phyloP scores from a whole-genome alignment of 1,140 invertebrate species.

The Drosophila ohnishii region DNA sequence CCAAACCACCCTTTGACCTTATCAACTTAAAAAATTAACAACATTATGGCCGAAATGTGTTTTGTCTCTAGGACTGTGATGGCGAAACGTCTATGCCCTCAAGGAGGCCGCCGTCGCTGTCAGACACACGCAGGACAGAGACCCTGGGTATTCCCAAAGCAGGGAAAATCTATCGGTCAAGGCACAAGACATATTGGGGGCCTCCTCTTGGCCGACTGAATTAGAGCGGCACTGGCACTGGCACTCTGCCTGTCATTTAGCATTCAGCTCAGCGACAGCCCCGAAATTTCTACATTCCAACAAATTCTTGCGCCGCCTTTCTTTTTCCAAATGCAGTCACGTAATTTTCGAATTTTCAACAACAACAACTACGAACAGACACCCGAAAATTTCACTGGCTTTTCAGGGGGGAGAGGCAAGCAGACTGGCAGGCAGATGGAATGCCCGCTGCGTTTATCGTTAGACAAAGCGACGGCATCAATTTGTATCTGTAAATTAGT shows the following conservation, averaged over 20 bases:
- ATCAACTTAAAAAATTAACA: conserved; percentile 79
- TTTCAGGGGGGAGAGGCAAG: neutral
- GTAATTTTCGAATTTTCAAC: conserved; percentile 80
- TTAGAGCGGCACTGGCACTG: conserved; percentile 2
- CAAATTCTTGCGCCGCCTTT: conserved; percentile 66
- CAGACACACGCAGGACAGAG: conserved; percentile 5
- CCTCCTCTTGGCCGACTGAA: conserved; percentile 10
- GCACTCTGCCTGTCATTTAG: conserved; percentile 56
- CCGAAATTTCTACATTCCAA: conserved; percentile 74
- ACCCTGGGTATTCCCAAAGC: neutral
- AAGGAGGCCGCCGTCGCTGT: neutral
- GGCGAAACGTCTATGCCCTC: neutral
- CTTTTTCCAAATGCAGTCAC: conserved; percentile 73
- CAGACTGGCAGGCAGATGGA: conserved; percentile 12
- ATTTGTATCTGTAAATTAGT: conserved; percentile 81
- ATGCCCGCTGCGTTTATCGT: conserved; percentile 58
- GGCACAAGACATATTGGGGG: conserved; percentile 34
- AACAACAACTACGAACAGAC: conserved; percentile 39
- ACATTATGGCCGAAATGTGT: conserved; percentile 72
- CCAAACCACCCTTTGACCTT: conserved; percentile 45
- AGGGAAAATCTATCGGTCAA: conserved; percentile 31
- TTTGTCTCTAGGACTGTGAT: conserved; percentile 55
- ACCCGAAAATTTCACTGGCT: conserved; percentile 60
- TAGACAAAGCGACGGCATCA: conserved; percentile 65
- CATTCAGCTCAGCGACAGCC: conserved; percentile 73